phyloP scores from a whole-genome alignment of 2,888 invertebrate species.

The Metalampra italica region DNA sequence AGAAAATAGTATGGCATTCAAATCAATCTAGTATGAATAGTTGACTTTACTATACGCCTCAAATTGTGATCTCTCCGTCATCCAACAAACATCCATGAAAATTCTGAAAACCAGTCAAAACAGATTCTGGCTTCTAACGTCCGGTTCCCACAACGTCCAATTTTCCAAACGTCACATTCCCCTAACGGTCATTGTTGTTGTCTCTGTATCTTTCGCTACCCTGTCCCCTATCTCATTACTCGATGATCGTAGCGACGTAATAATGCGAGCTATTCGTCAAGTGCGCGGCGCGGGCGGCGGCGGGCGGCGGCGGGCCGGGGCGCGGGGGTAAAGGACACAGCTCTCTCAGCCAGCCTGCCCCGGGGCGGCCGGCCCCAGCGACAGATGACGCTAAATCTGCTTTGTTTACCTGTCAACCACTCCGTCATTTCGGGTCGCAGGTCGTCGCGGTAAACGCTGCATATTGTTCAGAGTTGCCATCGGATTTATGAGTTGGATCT shows the following conservation, averaged over 20 bases:
- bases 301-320: too few relatives aligned
- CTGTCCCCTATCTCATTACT: conserved; percentile 48
- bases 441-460: conserved; percentile 14
- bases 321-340: conserved; percentile 52
- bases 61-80: too few relatives aligned
- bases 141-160: too few relatives aligned
- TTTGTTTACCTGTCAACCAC: conserved; percentile 39
- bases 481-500: not conserved
- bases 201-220: conserved; percentile 5
- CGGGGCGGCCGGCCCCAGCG: conserved; percentile 21
- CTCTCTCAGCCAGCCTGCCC: conserved; percentile 50
- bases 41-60: too few relatives aligned
- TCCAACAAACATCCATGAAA: too few relatives aligned
- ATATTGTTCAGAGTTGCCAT: not conserved
- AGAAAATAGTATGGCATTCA: too few relatives aligned
- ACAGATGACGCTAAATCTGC: conserved; percentile 38
- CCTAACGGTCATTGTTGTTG: not conserved
- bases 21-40: too few relatives aligned
- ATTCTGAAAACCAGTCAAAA: too few relatives aligned
- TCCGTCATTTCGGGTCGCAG: conserved; percentile 24
- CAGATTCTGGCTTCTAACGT: too few relatives aligned
- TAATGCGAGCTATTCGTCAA: conserved; percentile 65
- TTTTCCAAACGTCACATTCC: too few relatives aligned
- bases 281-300: conserved; percentile 30
- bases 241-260: conserved; percentile 52